Base-by-base conservation (phyloP, 1,140 invertebrate species). In the Diorhabda carinulata region DNA sequence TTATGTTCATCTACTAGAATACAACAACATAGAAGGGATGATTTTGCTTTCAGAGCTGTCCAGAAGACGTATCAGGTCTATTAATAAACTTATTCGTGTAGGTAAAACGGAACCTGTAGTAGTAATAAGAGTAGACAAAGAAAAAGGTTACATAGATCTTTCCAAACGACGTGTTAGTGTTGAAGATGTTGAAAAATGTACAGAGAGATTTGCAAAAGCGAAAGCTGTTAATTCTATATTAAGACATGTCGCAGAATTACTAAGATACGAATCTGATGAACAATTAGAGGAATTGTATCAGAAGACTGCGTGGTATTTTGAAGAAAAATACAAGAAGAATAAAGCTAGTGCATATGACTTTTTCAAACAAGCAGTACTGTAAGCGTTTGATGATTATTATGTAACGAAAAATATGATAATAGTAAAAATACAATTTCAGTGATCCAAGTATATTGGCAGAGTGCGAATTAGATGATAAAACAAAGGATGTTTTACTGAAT, bases 121-220 rank as follows among this genome's bases (percentile, higher is more conserved):
- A 61, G 98, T 99, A 52, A 99, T 99, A 81, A 89, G 98, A 85
- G 98, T 99, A 5, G 98, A 99, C 80, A 98, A 98, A 87, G 96
- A 99, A 76, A 99, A 99, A 89, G 98, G 97, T 78, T 99, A 99
- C 79, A 99, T 99, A 69, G 98, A 99, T 90, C 87, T 99, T 72
- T 99, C 97, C 67, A 99, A 99, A 86, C 88, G 98, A 83, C 89
- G 98, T 85, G 98, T 99, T 1, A 98, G 97, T 5, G 89, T 94
- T 3, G 98, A 99, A 84, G 98, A 99, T 84, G 92, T 98, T 59
- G 91, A 97, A 72, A 97, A 98, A 82, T 99, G 98, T 83, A 98
- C 96, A 80, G 98, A 99, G 81, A 90, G 98, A 78, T 99, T 95
- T 85, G 95, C 97, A 1, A 99, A 98, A 84, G 97, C 97, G 2